These are phyloP conservation scores for Phymastichus coffea DNA, from an alignment of 1,140 invertebrate genomes.

Conservation along the genomic window DNA sequence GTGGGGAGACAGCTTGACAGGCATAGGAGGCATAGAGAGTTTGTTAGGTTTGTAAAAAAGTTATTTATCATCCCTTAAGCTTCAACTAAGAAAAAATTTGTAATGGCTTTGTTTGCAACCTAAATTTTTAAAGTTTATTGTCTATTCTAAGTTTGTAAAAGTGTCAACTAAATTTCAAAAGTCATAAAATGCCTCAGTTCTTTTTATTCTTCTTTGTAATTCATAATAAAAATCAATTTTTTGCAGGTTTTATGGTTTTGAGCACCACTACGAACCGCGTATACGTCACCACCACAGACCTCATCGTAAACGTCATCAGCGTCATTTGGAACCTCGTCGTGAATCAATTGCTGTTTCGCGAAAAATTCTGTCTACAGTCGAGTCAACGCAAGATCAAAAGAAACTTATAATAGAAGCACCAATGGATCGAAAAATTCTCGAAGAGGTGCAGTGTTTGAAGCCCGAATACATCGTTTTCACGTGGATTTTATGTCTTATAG, in stretches of 20 bases:
- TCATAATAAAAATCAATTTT: not conserved
- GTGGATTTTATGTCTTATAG: constrained; percentile 90
- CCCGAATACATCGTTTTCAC: constrained; percentile 91
- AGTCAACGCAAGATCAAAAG: not conserved
- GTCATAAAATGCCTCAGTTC: too few species aligned
- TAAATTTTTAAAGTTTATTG: too few species aligned
- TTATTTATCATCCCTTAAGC: too few species aligned
- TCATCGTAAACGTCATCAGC: not conserved
- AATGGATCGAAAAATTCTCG: not conserved
- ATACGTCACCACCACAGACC: not conserved
- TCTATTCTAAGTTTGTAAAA: too few species aligned
- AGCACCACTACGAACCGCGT: not conserved
- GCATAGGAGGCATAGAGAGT: not conserved
- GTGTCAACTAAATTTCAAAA: too few species aligned
- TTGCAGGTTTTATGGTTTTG: constrained; percentile 6
- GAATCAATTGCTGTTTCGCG: constrained; percentile 3
- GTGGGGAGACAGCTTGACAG: not conserved
- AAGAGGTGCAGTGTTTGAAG: constrained; percentile 56
- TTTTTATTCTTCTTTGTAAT: too few species aligned
- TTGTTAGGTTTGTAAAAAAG: too few species aligned
- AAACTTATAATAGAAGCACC: not conserved
- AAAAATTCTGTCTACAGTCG: constrained; percentile 39
- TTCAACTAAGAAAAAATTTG: too few species aligned
- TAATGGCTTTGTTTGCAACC: too few species aligned
- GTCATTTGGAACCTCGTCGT: not conserved